phyloP scores from a whole-genome alignment of 1,140 invertebrate genomes.

The Cyclina sinensis region DNA sequence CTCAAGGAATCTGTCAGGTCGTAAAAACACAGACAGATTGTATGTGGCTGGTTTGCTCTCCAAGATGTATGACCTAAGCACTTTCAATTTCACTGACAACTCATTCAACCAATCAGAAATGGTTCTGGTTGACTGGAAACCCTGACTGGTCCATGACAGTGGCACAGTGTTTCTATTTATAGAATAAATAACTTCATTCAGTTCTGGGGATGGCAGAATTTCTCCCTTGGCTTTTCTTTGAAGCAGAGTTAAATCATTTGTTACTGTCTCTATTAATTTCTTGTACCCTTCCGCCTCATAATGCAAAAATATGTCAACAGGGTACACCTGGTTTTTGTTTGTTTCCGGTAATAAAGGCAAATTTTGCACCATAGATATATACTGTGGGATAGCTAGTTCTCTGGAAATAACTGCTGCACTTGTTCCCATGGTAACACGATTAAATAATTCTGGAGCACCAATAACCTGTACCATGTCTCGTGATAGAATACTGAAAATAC shows the following conservation, averaged over 20 bases:
- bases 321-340: conserved; percentile 78
- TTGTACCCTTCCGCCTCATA: conserved; percentile 79
- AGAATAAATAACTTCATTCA: conserved; percentile 72
- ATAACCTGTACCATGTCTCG: conserved; percentile 82
- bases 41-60: conserved; percentile 66
- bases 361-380: conserved; percentile 71
- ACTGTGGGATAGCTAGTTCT: conserved; percentile 69
- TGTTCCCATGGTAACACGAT: conserved; percentile 68
- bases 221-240: conserved; percentile 73
- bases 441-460: conserved; percentile 82
- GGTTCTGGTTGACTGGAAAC: conserved; percentile 75
- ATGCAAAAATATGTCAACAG: conserved; percentile 81
- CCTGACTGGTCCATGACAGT: conserved; percentile 74
- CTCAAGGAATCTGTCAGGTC: conserved; percentile 82
- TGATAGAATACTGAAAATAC: conserved; percentile 75
- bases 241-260: conserved; percentile 76
- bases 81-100: conserved; percentile 69
- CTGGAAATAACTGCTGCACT: conserved; percentile 57
- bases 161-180: conserved; percentile 78
- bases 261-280: conserved; percentile 73
- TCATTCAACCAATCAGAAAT: conserved; percentile 77
- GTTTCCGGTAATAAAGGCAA: conserved; percentile 78
- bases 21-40: conserved; percentile 80
- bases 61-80: conserved; percentile 71
- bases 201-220: conserved; percentile 68